These are phyloP conservation scores for Araneus ventricosus DNA, from an alignment of 1,140 invertebrate genomes.

Conservation along the genomic window DNA sequence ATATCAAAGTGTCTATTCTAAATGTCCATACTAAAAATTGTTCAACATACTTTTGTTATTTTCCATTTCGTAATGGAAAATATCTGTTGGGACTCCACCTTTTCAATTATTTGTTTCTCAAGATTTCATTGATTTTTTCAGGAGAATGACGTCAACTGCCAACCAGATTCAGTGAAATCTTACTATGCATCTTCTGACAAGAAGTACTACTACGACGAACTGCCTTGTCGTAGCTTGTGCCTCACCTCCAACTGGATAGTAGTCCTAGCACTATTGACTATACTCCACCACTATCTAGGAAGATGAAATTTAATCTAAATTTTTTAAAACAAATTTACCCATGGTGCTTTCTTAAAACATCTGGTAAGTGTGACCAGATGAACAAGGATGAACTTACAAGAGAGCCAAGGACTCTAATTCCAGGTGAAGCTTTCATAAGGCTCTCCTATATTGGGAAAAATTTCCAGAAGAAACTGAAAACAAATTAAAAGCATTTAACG, in stretches of 20 bases:
- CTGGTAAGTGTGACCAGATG: neutral
- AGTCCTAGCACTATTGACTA: slow-evolving; percentile 18
- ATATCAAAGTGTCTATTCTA: too few relatives aligned
- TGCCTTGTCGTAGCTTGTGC: slow-evolving; percentile 52
- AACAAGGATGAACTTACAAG: neutral
- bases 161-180: slow-evolving; percentile 63
- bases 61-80: neutral
- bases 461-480: neutral
- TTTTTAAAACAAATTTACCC: slow-evolving; percentile 49
- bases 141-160: slow-evolving; percentile 69
- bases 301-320: slow-evolving; percentile 62
- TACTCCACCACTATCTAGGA: slow-evolving; percentile 7
- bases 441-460: neutral
- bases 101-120: neutral
- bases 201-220: slow-evolving; percentile 58
- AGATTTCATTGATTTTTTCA: neutral
- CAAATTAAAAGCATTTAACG: slow-evolving; percentile 3
- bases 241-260: neutral
- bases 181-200: slow-evolving; percentile 60
- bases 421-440: neutral
- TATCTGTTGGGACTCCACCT: neutral
- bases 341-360: slow-evolving; percentile 71
- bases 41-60: neutral
- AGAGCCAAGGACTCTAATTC: neutral
- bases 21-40: neutral